phyloP scores from a whole-genome alignment of 2,113 vertebrate species.

The Solenodon paradoxus region DNA sequence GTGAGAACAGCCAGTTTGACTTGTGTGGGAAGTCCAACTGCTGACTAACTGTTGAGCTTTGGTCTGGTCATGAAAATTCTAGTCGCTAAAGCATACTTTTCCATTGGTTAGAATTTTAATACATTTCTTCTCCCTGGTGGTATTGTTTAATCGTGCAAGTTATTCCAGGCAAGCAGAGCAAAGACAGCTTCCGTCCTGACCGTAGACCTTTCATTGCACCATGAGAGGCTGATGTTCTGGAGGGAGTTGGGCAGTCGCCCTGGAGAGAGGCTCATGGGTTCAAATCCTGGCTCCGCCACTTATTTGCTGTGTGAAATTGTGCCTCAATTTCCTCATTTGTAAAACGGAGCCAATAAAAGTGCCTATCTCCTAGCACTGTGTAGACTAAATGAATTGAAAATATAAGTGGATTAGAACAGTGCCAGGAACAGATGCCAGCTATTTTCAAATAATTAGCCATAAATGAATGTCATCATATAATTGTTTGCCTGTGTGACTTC shows the following conservation, averaged over 20 bases:
- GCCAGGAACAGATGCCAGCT: background rate
- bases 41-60: background rate
- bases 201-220: background rate
- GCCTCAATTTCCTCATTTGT: background rate
- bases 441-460: background rate
- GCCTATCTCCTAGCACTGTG: background rate
- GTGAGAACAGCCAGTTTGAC: background rate
- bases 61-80: background rate
- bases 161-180: background rate
- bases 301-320: background rate
- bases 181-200: background rate
- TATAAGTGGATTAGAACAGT: background rate
- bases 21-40: background rate
- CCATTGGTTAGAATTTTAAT: background rate
- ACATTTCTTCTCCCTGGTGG: background rate
- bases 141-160: background rate
- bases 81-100: background rate
- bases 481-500: background rate
- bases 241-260: background rate
- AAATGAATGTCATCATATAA: background rate
- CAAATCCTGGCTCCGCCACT: background rate
- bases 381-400: background rate
- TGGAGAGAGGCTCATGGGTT: background rate
- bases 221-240: rapidly evolving
- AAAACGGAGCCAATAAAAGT: background rate